Percentiles rank a stretch among this genome's conserved stretches.
phyloP scores from a whole-genome alignment of 2,113 vertebrate genomes.

The Dunckerocampus dactyliophorus region DNA sequence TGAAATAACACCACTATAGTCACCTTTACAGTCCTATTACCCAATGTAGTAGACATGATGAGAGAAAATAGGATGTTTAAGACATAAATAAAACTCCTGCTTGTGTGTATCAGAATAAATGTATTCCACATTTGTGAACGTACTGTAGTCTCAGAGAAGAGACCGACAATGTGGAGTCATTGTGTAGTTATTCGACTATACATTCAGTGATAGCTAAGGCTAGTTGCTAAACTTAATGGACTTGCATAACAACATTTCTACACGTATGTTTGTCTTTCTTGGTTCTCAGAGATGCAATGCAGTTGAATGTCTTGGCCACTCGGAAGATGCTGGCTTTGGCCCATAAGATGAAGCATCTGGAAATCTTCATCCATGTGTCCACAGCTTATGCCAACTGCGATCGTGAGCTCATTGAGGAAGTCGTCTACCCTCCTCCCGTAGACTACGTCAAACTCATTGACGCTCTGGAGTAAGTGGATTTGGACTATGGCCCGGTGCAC shows the following conservation, averaged over 20 bases:
- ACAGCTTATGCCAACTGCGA: slow-evolving; percentile 97
- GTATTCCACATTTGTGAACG: too few species aligned
- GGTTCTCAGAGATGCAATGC: slow-evolving; percentile 84
- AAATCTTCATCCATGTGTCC: slow-evolving; percentile 92
- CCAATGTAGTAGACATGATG: too few species aligned
- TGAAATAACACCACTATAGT: too few species aligned
- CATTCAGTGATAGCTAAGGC: too few species aligned
- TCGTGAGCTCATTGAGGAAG: slow-evolving; percentile 88
- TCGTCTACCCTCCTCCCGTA: slow-evolving; percentile 88
- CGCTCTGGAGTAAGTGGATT: slow-evolving; percentile 84
- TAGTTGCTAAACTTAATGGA: too few species aligned
- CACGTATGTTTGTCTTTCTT: neutral
- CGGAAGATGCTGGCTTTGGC: slow-evolving; percentile 86
- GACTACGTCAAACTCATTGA: slow-evolving; percentile 93
- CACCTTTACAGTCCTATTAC: too few species aligned
- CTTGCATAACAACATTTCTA: neutral
- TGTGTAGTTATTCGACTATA: too few species aligned
- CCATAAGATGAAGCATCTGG: slow-evolving; percentile 86
- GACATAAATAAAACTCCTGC: too few species aligned
- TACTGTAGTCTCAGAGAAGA: too few species aligned
- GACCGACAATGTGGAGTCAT: too few species aligned
- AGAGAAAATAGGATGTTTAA: too few species aligned
- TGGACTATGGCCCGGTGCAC: neutral
- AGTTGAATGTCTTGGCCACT: slow-evolving; percentile 92
- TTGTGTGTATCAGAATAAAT: too few species aligned